Evolutionary conservation across 2,113 vertebrate species (phyloP).

Genomic region (Anoura caudifer): DNA sequence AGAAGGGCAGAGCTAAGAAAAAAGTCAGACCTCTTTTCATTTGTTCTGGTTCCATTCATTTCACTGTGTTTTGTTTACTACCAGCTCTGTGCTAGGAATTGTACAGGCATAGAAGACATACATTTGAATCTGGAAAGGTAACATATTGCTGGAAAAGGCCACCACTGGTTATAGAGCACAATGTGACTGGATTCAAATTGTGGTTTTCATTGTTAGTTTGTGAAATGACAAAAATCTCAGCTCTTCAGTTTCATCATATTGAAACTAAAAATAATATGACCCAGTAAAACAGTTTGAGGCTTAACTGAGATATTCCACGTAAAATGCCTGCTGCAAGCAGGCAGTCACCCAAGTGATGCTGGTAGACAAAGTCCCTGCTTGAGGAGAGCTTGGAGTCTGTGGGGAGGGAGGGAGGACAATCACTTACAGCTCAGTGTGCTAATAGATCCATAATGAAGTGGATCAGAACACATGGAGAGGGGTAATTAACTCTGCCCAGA

Average conservation of each 20-base stretch:
- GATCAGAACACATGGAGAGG: background rate
- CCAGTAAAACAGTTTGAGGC: background rate
- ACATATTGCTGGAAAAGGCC: rapidly evolving
- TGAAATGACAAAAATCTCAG: background rate
- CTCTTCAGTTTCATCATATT: background rate
- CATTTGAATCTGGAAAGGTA: background rate
- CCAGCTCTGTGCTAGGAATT: background rate
- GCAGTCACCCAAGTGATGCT: background rate
- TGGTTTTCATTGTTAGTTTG: background rate
- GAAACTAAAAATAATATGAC: background rate
- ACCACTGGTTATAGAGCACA: background rate
- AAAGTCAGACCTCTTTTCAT: background rate
- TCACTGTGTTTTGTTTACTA: background rate
- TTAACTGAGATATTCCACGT: background rate
- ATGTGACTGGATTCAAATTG: background rate
- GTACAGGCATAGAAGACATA: rapidly evolving
- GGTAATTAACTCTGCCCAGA: background rate
- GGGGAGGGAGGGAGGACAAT: rapidly evolving
- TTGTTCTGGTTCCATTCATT: background rate
- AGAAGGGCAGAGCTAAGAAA: rapidly evolving
- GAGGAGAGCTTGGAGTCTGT: background rate
- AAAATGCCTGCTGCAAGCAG: background rate
- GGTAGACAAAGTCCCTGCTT: background rate
- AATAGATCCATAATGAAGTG: background rate
- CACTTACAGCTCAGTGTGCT: background rate